phyloP scores from a whole-genome alignment of 2,888 invertebrate species.

The Tridacna crocea region DNA sequence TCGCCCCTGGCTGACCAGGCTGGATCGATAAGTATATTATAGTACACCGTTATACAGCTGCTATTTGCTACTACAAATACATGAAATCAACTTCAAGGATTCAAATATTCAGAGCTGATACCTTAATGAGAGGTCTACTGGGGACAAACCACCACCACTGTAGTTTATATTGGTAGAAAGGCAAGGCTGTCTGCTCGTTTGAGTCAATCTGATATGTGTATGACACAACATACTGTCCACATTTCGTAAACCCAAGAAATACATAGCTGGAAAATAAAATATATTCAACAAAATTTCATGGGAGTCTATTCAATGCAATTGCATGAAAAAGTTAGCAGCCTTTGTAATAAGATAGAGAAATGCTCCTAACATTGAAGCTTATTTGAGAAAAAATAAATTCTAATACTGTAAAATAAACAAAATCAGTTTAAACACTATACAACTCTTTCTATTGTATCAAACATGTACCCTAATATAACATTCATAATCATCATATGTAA shows the following conservation, averaged over 20 bases:
- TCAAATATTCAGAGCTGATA: constrained; percentile 41
- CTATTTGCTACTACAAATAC: too few relatives aligned
- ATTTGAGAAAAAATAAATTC: neutral
- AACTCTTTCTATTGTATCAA: too few relatives aligned
- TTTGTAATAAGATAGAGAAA: neutral
- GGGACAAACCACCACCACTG: constrained; percentile 89
- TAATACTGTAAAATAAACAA: too few relatives aligned
- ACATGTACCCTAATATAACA: too few relatives aligned
- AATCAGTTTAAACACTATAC: too few relatives aligned
- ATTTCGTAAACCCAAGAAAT: constrained; percentile 97
- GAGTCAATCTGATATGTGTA: constrained; percentile 88
- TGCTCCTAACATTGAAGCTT: neutral
- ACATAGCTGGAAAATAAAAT: constrained; percentile 88
- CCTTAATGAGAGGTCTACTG: constrained; percentile 86
- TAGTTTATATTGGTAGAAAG: constrained; percentile 86
- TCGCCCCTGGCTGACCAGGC: too few relatives aligned
- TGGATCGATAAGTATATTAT: too few relatives aligned
- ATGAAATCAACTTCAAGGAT: too few relatives aligned
- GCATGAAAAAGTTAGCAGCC: neutral
- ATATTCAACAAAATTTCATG: too few relatives aligned
- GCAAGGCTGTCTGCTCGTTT: constrained; percentile 81
- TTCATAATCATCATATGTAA: too few relatives aligned
- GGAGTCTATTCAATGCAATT: too few relatives aligned
- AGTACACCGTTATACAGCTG: too few relatives aligned
- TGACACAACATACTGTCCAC: constrained; percentile 95